Percentiles rank a stretch among this genome's conserved stretches.
phyloP scores from a whole-genome alignment of 1,140 invertebrate species.

The Penaeus japonicus region DNA sequence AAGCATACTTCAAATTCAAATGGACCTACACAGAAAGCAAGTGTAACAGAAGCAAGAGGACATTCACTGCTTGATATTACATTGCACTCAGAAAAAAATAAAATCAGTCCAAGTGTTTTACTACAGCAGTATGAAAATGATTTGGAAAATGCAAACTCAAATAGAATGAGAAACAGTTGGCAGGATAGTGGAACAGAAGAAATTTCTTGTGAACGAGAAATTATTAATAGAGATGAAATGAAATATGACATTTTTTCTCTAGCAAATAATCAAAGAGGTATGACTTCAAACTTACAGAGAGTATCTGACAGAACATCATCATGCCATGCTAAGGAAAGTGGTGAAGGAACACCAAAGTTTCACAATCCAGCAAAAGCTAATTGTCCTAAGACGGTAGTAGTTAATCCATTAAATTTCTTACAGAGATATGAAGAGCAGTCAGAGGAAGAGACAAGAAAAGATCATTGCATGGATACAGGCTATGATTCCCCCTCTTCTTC shows the following conservation, averaged over 20 bases:
- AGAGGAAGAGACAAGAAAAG: not conserved
- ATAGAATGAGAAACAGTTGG: not conserved
- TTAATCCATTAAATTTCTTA: constrained; percentile 25
- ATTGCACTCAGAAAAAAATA: not conserved
- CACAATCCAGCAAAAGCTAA: not conserved
- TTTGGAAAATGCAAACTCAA: not conserved
- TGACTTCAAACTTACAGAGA: too few relatives aligned
- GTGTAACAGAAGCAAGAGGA: not conserved
- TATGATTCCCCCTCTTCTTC: not conserved
- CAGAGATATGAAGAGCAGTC: constrained; percentile 16
- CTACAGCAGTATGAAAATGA: constrained; percentile 7
- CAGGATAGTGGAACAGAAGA: not conserved
- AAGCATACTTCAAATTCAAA: not conserved
- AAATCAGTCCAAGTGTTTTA: constrained; percentile 16
- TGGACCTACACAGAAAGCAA: too few relatives aligned
- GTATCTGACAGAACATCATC: too few relatives aligned
- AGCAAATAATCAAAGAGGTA: too few relatives aligned
- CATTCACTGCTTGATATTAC: not conserved
- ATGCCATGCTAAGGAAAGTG: not conserved
- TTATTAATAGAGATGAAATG: too few relatives aligned
- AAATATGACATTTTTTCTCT: too few relatives aligned
- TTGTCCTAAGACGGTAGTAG: constrained; percentile 9
- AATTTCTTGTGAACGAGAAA: not conserved
- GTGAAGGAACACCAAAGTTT: not conserved
- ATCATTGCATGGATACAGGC: not conserved